Evolutionary conservation across 1,140 invertebrate species (phyloP), one percentile per base, ranked within the genome.

Genomic region (Nephila pilipes): DNA sequence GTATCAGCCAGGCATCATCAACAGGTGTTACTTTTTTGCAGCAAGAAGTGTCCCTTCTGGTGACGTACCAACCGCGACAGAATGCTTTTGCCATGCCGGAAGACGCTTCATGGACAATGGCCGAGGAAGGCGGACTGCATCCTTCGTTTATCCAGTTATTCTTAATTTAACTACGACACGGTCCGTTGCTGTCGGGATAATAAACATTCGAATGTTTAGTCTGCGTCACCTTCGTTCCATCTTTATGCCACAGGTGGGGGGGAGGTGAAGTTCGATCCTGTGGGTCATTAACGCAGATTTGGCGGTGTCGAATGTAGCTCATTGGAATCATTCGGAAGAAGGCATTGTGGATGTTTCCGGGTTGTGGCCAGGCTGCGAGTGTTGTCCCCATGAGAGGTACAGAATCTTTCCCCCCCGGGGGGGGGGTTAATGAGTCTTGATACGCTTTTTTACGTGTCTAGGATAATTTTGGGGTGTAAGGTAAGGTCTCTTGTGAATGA

Each of bases 91-190:
- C 2, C 18, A 75, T 75, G 20, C 25, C 69, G 69, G 69, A 75
- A 75, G 32, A 36, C 14, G 18, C 69, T 75, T 29, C 32, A 75
- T 75, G 69, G 69, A 36, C 69, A 32, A 75, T 32, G 32, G 29
- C 69, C 36, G n/a, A 14, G 6, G 25, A 65, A 46, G 38, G 79
- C 22, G 79, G 32, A 80, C 22, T n/a, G 14, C 5, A 83, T 25
- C 46, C 46, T 55, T 25, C 80, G 25, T 14, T n/a, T 83, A 55
- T 54, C 18, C 46, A 46, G 80, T 83, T 83, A 83, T 46, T 83
- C 80, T 0, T 83, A 46, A 83, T 83, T n/a, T 83, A 83, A 54
- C n/a, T 22, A n/a, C 22, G 80, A 83, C 46, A 83, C 25, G 80
- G 38, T 83, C 80, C n/a, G 29, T n/a, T 55, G 54, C 0, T 29